Evolutionary conservation across 2,888 invertebrate species (phyloP), one percentile per base, ranked within the genome.

Genomic region (Notodonta dromedarius): DNA sequence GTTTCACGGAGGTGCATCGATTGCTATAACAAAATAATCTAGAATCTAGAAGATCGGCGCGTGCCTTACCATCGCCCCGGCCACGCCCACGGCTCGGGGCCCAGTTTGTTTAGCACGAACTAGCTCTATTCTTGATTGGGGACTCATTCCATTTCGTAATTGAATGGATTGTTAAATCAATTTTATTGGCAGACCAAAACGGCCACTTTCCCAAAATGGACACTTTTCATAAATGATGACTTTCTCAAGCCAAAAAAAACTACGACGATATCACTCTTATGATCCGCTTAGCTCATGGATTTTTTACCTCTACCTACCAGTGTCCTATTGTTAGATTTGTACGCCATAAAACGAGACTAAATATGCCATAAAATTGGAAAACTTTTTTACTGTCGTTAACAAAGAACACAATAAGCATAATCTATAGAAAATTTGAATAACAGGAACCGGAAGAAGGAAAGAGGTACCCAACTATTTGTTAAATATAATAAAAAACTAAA

Each of bases 31-130:
- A 67, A 74, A 77, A 79, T 82, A 77, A 79, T 77, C 73, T 76
- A 65, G 50, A 46, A 46, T 46, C 44, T 46, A n/a, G 67, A 64
- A 61, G 71, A 76, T 76, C 79, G 82, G 85, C 90, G 88, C 89
- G 89, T 90, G 91, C 86, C 85, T 78, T 86, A 85, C 85, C 84
- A 79, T 80, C 81, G 82, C 39, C 4, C 40, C n/a, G 71, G 78
- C 53, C 83, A 83, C 90, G 87, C 87, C 89, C 81, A 75, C 76
- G 55, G 82, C 91, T 82, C 67, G 75, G 62, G 87, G 88, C 81
- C 71, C 73, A 87, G 90, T 91, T 91, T 89, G 90, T 89, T 90
- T 87, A 83, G 82, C 83, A 83, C 83, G 84, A 83, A 65, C 65
- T 58, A 59, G 74, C 75, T 56, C 11, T 12, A 16, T 58, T 73